These are phyloP conservation scores for Drosophila conformis DNA, from an alignment of 2,888 invertebrate genomes.

Conservation along the genomic window DNA sequence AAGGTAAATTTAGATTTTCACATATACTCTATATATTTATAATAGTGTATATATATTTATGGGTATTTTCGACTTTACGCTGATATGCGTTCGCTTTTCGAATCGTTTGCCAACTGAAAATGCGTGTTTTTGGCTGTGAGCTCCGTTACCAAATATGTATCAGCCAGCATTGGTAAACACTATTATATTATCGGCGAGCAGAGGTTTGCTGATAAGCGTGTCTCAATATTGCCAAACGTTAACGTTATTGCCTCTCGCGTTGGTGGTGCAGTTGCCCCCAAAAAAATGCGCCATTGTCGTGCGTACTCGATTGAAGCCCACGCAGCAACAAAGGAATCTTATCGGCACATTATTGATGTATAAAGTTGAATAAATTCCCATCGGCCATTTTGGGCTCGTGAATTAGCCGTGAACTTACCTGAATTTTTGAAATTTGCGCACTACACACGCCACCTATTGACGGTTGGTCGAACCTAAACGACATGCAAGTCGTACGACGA, in stretches of 20 bases:
- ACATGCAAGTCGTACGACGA: slow-evolving; percentile 12
- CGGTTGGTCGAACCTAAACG: neutral
- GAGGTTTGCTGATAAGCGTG: slow-evolving; percentile 55
- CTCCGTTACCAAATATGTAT: slow-evolving; percentile 58
- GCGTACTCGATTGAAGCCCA: slow-evolving; percentile 17
- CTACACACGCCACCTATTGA: slow-evolving; percentile 28
- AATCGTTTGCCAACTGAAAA: slow-evolving; percentile 72
- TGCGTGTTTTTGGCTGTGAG: slow-evolving; percentile 39
- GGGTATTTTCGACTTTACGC: slow-evolving; percentile 46
- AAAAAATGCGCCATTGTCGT: slow-evolving; percentile 17
- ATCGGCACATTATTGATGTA: slow-evolving; percentile 67
- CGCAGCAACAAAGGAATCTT: slow-evolving; percentile 45
- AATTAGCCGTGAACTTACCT: neutral
- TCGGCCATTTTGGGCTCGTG: slow-evolving; percentile 28
- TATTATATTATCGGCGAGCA: slow-evolving; percentile 59
- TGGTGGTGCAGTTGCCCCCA: neutral
- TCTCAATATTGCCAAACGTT: slow-evolving; percentile 45
- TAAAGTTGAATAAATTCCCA: slow-evolving; percentile 40
- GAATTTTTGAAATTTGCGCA: slow-evolving; percentile 36
- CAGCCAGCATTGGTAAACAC: slow-evolving; percentile 50
- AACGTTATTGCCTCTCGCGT: slow-evolving; percentile 8
- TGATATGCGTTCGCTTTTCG: slow-evolving; percentile 72
- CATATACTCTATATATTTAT: neutral
- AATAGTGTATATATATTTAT: slow-evolving; percentile 2
- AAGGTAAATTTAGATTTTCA: slow-evolving; percentile 29